These are phyloP conservation scores for Apoda limacodes DNA, from an alignment of 2,888 invertebrate genomes.

Conservation along the genomic window DNA sequence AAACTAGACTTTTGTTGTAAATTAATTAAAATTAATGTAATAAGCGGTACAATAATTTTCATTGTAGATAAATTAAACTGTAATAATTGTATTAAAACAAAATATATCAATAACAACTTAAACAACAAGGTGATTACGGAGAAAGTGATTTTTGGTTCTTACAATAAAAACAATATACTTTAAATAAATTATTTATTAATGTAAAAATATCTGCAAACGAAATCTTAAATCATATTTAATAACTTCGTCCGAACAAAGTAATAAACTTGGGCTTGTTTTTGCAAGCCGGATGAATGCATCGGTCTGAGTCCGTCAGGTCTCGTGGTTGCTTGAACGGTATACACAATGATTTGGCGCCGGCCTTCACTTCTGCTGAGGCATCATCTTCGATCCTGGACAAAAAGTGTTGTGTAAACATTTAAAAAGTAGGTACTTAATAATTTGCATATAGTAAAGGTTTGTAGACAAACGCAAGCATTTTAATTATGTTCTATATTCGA, in stretches of 20 bases:
- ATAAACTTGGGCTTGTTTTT: constrained; percentile 83
- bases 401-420: background rate
- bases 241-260: constrained; percentile 96
- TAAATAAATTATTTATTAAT: constrained; percentile 24
- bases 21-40: too few relatives aligned
- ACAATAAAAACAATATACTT: constrained; percentile 1
- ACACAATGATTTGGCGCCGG: constrained; percentile 98
- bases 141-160: constrained; percentile 3
- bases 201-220: constrained; percentile 14
- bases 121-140: too few relatives aligned
- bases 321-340: constrained; percentile 93
- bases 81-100: too few relatives aligned
- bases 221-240: constrained; percentile 43
- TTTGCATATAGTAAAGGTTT: too few relatives aligned
- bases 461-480: background rate
- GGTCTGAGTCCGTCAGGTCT: constrained; percentile 68
- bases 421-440: too few relatives aligned
- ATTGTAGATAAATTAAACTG: too few relatives aligned
- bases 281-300: constrained; percentile 92
- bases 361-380: constrained; percentile 74
- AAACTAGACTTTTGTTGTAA: too few relatives aligned
- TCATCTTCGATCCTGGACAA: constrained; percentile 72
- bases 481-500: constrained; percentile 1
- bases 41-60: too few relatives aligned
- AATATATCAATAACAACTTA: too few relatives aligned